Conservation (phyloP, 1,140 invertebrate genomes). For the Danaus plexippus region DNA sequence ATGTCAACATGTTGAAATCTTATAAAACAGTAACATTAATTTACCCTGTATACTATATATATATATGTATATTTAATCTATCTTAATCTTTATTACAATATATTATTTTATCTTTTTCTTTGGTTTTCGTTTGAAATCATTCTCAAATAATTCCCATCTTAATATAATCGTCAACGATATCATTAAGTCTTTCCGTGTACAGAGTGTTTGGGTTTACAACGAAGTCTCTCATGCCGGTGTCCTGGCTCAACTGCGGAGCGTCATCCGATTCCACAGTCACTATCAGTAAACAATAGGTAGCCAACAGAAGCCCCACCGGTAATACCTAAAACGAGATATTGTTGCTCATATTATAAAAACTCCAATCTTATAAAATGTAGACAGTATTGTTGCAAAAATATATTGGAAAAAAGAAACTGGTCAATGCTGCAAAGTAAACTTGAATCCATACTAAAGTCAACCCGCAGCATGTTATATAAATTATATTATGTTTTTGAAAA, state of each 20-base stretch:
- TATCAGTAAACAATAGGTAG: slow-evolving; percentile 27
- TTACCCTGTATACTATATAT: too few species aligned
- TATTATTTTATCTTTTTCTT: too few species aligned
- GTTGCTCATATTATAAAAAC: neutral
- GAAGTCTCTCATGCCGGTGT: slow-evolving; percentile 23
- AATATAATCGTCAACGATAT: slow-evolving; percentile 32
- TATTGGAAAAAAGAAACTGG: neutral
- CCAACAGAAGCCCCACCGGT: slow-evolving; percentile 27
- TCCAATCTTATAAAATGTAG: neutral
- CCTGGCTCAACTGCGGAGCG: slow-evolving; percentile 22
- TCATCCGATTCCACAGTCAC: slow-evolving; percentile 32
- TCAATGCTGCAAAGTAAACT: too few species aligned
- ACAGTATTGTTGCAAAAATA: slow-evolving; percentile 10
- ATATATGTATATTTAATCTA: too few species aligned
- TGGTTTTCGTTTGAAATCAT: neutral
- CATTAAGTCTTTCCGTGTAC: slow-evolving; percentile 29
- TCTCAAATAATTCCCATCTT: slow-evolving; percentile 27
- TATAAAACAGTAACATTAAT: too few species aligned
- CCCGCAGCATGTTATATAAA: too few species aligned
- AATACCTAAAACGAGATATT: slow-evolving; percentile 28
- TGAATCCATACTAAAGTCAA: too few species aligned
- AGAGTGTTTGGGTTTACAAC: slow-evolving; percentile 24
- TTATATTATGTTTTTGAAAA: too few species aligned
- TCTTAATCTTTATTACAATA: too few species aligned
- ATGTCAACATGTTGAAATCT: too few species aligned